Base-by-base conservation (phyloP, 2,888 invertebrate genomes). In the Leucophenga montana region DNA sequence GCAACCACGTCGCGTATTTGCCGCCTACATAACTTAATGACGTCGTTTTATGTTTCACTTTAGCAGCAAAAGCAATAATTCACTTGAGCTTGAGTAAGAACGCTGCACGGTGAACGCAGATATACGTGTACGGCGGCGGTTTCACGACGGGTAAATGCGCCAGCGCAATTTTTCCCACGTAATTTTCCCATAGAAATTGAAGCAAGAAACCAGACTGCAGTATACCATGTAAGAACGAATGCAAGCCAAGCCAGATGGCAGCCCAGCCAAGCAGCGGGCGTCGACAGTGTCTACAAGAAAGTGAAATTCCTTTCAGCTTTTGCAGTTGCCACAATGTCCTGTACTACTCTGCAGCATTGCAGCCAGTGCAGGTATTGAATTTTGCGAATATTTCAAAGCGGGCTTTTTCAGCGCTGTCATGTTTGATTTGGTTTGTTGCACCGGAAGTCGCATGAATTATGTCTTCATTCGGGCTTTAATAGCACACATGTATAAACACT, bases 11-110 rank as follows among this genome's bases (percentile, higher is more conserved):
- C 11, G 39, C 39, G 27, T 27, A 2, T 27, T 27, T 3, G 39
- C 39, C 39, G 39, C 39, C 39, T 39, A 81, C 80, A 83, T 82
- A 75, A 78, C 80, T 80, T 83, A 83, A 80, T 83, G 83, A 80
- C 79, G 80, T 83, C 83, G 78, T 80, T 80, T 83, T 82, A 78
- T 82, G 78, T 82, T 80, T 80, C 77, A 78, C 82, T 78, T 79
- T 77, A 76, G 73, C 78, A 73, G 76, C 72, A 73, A 77, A 72
- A 74, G 83, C 80, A 82, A 80, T 80, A 80, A 80, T 80, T 83
- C 73, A 78, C 74, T 76, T 76, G 76, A 48, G 65, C 71, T 66
- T 66, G 66, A 39, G 39, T 39, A 33, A 33, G 33, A 33, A n/a
- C n/a, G n/a, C n/a, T n/a, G n/a, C n/a, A 39, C 39, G 39, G 1